These are phyloP conservation scores for Actias luna DNA, from an alignment of 2,888 invertebrate genomes.

Conservation along the genomic window DNA sequence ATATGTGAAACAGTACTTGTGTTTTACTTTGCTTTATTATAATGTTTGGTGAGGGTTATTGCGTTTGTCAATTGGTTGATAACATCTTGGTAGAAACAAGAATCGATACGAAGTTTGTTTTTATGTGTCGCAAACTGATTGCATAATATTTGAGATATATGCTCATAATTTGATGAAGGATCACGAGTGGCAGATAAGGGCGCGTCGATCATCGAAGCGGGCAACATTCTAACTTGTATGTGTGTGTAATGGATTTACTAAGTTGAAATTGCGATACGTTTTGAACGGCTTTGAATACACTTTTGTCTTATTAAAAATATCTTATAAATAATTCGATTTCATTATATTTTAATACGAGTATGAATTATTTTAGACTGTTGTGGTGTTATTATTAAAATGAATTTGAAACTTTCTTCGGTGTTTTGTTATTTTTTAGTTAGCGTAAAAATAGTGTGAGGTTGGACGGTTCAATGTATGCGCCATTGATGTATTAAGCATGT, in stretches of 20 bases:
- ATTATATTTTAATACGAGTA: constrained; percentile 20
- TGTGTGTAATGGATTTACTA: not conserved
- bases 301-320: not conserved
- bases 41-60: too few species aligned
- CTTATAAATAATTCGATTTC: not conserved
- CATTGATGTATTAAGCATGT: not conserved
- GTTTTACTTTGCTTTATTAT: too few species aligned
- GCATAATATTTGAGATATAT: too few species aligned
- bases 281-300: not conserved
- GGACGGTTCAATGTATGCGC: not conserved
- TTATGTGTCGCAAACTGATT: too few species aligned
- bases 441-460: constrained; percentile 4
- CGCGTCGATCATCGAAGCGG: not conserved
- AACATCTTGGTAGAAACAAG: too few species aligned
- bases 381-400: constrained; percentile 76
- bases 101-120: too few species aligned
- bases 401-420: constrained; percentile 75
- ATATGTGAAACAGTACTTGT: too few species aligned
- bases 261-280: constrained; percentile 1
- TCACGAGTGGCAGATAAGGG: not conserved
- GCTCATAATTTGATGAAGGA: not conserved
- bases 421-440: constrained; percentile 42
- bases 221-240: not conserved
- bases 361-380: constrained; percentile 75
- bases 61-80: too few species aligned